Evolutionary conservation across 2,113 vertebrate species (phyloP), one percentile per base, ranked within the genome.

Genomic region (Rattus rattus): DNA sequence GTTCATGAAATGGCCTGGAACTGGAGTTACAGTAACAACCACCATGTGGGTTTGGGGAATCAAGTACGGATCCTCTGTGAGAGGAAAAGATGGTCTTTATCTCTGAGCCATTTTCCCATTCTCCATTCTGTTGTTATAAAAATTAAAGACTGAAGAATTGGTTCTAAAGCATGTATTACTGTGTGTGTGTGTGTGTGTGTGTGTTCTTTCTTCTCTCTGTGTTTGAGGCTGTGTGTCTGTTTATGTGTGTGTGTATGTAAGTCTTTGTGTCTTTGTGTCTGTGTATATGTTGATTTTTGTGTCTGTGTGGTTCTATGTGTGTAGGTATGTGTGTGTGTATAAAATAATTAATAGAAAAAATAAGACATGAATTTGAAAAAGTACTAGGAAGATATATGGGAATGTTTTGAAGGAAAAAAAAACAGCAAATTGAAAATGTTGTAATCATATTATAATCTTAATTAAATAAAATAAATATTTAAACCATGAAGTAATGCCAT

Each of bases 331-430:
- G 11, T 76, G 5, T 49, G 6, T 28, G 12, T 49, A 14, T 54
- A 47, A 76, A 13, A 77, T 14, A 49, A 30, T 43, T 75, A 75
- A 75, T 75, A 4, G 6, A 22, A 83, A 47, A 39, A 54, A 36
- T 17, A 12, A 20, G 22, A 20, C 20, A n/a, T 26, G 2, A 83
- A 61, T 43, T 28, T 61, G 24, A 16, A 83, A 61, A 83, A 5
- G 5, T 3, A 2, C 2, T 26, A 59, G 6, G 6, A 59, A 22
- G 54, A 1, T 83, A 28, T 4, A 63, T 28, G 13, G 2, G 36
- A 43, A 14, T 43, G 52, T 84, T 43, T 28, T 28, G 7, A 63
- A 16, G 1, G 63, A 56, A 20, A 13, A 61, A 61, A 16, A 7
- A 13, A 2, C 30, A 69, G 30, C 28, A 26, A 26, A 13, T 14